A percentile compares a stretch with the other conserved stretches of the same genome.
Evolutionary conservation across 2,888 invertebrate genomes (phyloP).

Genomic region (Caradrina clavipalpis): DNA sequence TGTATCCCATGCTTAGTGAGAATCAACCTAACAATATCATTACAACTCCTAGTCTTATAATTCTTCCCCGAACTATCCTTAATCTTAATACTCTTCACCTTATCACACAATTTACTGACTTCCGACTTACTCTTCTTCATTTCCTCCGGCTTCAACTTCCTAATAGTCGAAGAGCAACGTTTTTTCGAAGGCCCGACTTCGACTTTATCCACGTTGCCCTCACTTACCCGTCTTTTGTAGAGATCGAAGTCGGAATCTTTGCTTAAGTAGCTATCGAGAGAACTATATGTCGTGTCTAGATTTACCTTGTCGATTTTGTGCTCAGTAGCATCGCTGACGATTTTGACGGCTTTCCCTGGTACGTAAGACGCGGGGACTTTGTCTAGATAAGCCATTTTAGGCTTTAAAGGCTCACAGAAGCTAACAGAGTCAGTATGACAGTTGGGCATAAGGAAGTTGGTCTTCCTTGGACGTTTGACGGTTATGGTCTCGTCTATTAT

Average conservation of each 20-base stretch:
- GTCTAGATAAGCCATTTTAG: slow-evolving; percentile 86
- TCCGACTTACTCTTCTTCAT: slow-evolving; percentile 87
- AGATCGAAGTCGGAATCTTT: slow-evolving; percentile 82
- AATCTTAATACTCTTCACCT: slow-evolving; percentile 85
- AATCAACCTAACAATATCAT: slow-evolving; percentile 93
- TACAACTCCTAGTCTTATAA: slow-evolving; percentile 87
- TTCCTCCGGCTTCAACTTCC: slow-evolving; percentile 82
- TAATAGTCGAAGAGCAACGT: slow-evolving; percentile 84
- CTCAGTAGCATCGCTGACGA: slow-evolving; percentile 90
- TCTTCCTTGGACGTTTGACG: slow-evolving; percentile 80
- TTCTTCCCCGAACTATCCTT: slow-evolving; percentile 80
- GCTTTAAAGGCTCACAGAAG: slow-evolving; percentile 73
- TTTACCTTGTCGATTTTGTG: slow-evolving; percentile 87
- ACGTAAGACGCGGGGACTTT: slow-evolving; percentile 84
- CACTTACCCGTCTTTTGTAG: slow-evolving; percentile 82
- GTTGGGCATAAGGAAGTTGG: slow-evolving; percentile 81
- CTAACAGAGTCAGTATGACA: slow-evolving; percentile 81
- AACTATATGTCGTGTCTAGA: slow-evolving; percentile 79
- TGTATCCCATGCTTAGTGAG: slow-evolving; percentile 95
- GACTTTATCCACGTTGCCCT: slow-evolving; percentile 79
- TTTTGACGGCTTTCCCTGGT: slow-evolving; percentile 94
- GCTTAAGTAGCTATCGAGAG: slow-evolving; percentile 91
- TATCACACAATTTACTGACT: slow-evolving; percentile 89
- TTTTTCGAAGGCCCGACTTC: slow-evolving; percentile 76
- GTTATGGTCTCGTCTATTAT: slow-evolving; percentile 83